Percentiles rank a stretch among this genome's conserved stretches.
Conservation (phyloP, 2,888 invertebrate species). For the Macroteleia sp. region DNA sequence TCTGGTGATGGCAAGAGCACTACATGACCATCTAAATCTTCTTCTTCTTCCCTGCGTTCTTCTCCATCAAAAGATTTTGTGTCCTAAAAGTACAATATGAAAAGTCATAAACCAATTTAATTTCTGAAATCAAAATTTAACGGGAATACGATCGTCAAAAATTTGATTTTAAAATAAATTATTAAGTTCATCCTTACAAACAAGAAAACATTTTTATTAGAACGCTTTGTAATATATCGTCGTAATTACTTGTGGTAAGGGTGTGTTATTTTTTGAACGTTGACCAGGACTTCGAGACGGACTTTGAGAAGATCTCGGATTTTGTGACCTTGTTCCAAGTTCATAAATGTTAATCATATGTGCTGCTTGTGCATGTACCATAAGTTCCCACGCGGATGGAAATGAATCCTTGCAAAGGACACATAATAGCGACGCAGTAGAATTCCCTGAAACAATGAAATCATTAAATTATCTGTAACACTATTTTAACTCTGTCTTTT, state of each 20-base stretch:
- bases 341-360: slow-evolving; percentile 89
- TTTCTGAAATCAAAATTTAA: too few species aligned
- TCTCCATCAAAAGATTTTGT: slow-evolving; percentile 78
- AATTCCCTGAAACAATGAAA: slow-evolving; percentile 68
- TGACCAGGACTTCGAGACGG: slow-evolving; percentile 76
- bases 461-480: too few species aligned
- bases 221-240: too few species aligned
- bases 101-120: slow-evolving; percentile 64
- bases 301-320: slow-evolving; percentile 76
- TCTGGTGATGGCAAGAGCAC: slow-evolving; percentile 85
- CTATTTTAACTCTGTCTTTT: too few species aligned
- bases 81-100: slow-evolving; percentile 66
- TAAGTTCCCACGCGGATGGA: slow-evolving; percentile 88
- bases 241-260: slow-evolving; percentile 71
- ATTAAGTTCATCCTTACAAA: too few species aligned
- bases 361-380: slow-evolving; percentile 88
- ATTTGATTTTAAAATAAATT: too few species aligned
- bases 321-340: slow-evolving; percentile 84
- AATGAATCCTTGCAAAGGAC: slow-evolving; percentile 88
- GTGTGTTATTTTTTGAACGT: slow-evolving; percentile 76
- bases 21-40: slow-evolving; percentile 85
- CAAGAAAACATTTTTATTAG: too few species aligned
- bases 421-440: slow-evolving; percentile 86
- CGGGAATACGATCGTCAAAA: too few species aligned
- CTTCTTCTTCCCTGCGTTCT: slow-evolving; percentile 84